Percentiles rank a stretch among this genome's conserved stretches.
Conservation (phyloP, 2,888 invertebrate genomes). For the Athalia rosae region DNA sequence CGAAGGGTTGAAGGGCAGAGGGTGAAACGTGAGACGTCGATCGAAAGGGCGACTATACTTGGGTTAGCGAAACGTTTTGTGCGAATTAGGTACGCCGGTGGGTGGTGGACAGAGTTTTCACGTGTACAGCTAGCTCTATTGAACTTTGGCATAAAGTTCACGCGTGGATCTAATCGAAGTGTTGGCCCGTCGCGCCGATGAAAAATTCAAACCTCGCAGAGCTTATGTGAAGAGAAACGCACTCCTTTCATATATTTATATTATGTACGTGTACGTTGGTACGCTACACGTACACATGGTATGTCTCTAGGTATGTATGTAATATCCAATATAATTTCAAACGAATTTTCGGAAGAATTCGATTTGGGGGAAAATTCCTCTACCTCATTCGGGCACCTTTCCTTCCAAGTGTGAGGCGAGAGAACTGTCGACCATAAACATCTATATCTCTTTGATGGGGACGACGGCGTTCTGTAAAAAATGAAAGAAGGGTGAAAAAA, state of each 20-base stretch:
- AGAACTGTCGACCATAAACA: constrained; percentile 27
- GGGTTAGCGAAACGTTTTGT: constrained; percentile 24
- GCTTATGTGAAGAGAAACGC: not conserved
- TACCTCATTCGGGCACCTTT: constrained; percentile 5
- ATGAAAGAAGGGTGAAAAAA: not conserved
- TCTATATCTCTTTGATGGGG: constrained; percentile 23
- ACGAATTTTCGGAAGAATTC: not conserved
- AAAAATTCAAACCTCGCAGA: constrained; percentile 18
- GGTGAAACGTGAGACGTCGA: constrained; percentile 16
- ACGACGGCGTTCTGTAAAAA: not conserved
- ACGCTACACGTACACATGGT: too few relatives aligned
- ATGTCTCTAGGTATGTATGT: too few relatives aligned
- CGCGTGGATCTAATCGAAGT: constrained; percentile 39
- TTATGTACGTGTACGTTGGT: too few relatives aligned
- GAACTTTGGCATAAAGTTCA: constrained; percentile 24
- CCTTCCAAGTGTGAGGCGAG: not conserved
- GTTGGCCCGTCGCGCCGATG: constrained; percentile 28
- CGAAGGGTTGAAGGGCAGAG: not conserved
- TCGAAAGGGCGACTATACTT: not conserved
- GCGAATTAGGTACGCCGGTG: constrained; percentile 1
- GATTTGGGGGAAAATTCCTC: constrained; percentile 3
- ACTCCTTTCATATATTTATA: constrained; percentile 8
- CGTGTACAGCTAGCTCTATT: not conserved
- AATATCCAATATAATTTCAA: constrained; percentile 23
- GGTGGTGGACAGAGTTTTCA: constrained; percentile 24